phyloP scores from a whole-genome alignment of 92 coral and sea anemone species.

The Chrysogorgia sp. region DNA sequence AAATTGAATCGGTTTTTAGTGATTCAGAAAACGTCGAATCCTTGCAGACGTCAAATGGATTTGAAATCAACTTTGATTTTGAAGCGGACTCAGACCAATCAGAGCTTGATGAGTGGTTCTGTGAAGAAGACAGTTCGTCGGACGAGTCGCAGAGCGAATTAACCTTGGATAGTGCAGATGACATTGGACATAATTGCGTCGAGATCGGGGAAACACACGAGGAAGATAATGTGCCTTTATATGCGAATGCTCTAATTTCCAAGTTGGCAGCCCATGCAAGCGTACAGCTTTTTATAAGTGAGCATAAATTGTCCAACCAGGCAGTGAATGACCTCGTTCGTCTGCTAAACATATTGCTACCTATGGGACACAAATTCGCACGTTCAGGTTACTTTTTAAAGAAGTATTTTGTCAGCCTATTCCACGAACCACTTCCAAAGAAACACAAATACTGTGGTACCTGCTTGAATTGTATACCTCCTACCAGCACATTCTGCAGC shows the following conservation, averaged over 20 bases:
- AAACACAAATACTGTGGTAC: conserved; percentile 49
- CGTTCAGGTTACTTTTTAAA: conserved; percentile 53
- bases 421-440: conserved; percentile 57
- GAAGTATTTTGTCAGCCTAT: conserved; percentile 59
- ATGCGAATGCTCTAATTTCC: conserved; percentile 48
- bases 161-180: not conserved
- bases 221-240: conserved; percentile 16
- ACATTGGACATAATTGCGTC: not conserved
- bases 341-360: conserved; percentile 22
- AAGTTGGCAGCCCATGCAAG: conserved; percentile 55
- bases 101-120: too few relatives aligned
- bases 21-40: too few relatives aligned
- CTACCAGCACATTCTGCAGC: conserved; percentile 9
- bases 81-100: too few relatives aligned
- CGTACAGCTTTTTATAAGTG: conserved; percentile 56
- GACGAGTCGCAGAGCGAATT: not conserved
- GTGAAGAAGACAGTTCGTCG: too few relatives aligned
- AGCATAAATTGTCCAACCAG: conserved; percentile 58
- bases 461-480: conserved; percentile 27
- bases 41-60: too few relatives aligned
- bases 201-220: not conserved
- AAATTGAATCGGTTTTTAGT: too few relatives aligned
- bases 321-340: conserved; percentile 61
- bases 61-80: too few relatives aligned
- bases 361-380: conserved; percentile 60